Evolutionary conservation across 1,140 invertebrate species (phyloP), one percentile per base, ranked within the genome.

Genomic region (Sinonovacula constricta): DNA sequence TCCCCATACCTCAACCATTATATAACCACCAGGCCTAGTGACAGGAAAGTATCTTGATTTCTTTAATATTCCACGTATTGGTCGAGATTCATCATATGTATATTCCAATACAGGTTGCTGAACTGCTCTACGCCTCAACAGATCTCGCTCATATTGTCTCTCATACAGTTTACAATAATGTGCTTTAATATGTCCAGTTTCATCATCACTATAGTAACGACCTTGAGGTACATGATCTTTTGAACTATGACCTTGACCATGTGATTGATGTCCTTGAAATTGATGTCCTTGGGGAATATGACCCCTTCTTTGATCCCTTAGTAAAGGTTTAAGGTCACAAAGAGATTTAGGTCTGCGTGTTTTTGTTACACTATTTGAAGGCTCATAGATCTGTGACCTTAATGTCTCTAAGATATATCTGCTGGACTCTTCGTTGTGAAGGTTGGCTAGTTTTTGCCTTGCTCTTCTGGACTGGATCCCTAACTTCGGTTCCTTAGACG

Each of bases 131-230:
- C 33, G 15, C 49, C 54, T 60, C 36, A 62, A 22, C 28, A 78
- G 53, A 34, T 78, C 75, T 33, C 75, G 67, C 45, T 78, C 56
- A 63, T 78, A 78, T 34, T 75, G 72, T 67, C 45, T 76, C 54
- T 67, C 72, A 67, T 54, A 65, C 14, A 45, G 63, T 34, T 49
- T 49, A 74, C 70, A 63, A 30, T 63, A 51, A 49, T 39, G 57
- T 18, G 57, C 57, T 51, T 63, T 63, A 54, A 26, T 59, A 22
- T 63, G 60, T 1, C 36, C 53, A 36, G 22, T 70, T 24, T 70
- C 68, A 59, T 36, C 30, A 24, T 59, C 39, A 24, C 33, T 26
- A 45, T 76, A 30, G 14, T 36, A 30, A 72, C 24, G 24, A 54
- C 33, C 60, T 39, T 72, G 39, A 51, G n/a, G n/a, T n/a, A n/a